These are phyloP conservation scores for Chelmon rostratus DNA, from an alignment of 2,797 vertebrate species.

Conservation along the genomic window DNA sequence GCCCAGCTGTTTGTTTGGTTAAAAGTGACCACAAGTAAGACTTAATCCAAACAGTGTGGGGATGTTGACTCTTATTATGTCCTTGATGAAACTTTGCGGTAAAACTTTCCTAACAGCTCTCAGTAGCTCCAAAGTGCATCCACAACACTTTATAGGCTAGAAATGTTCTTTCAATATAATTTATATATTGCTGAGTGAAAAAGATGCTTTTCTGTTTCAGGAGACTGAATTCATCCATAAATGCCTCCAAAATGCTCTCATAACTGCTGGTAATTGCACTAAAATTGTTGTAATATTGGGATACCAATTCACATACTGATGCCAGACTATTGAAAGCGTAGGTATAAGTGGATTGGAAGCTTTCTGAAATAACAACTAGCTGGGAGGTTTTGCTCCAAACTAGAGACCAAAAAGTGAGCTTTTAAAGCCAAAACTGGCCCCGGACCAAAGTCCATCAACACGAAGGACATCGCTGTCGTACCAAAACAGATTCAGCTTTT, in stretches of 20 bases:
- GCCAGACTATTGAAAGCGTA: neutral
- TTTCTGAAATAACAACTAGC: neutral
- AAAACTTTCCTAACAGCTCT: slow-evolving; percentile 17
- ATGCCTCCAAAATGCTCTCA: neutral
- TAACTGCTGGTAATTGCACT: slow-evolving; percentile 28
- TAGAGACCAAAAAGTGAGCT: neutral
- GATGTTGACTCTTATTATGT: slow-evolving; percentile 5
- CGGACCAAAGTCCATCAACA: neutral
- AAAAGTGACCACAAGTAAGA: slow-evolving; percentile 5
- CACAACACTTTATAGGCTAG: neutral
- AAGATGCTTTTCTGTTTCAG: neutral
- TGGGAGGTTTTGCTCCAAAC: neutral
- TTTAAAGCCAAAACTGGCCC: neutral
- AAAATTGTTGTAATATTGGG: neutral
- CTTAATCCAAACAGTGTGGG: slow-evolving; percentile 14
- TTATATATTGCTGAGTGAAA: neutral
- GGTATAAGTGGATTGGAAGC: neutral
- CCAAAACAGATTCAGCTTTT: neutral
- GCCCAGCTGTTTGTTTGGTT: slow-evolving; percentile 15
- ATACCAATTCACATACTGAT: slow-evolving; percentile 5
- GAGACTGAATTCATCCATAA: neutral
- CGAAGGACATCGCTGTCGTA: neutral
- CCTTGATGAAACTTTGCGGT: slow-evolving; percentile 21
- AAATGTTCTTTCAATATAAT: neutral
- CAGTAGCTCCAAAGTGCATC: neutral